Percentiles rank a stretch among this genome's conserved stretches.
phyloP scores from a whole-genome alignment of 1,140 invertebrate genomes.

The Homarus americanus region DNA sequence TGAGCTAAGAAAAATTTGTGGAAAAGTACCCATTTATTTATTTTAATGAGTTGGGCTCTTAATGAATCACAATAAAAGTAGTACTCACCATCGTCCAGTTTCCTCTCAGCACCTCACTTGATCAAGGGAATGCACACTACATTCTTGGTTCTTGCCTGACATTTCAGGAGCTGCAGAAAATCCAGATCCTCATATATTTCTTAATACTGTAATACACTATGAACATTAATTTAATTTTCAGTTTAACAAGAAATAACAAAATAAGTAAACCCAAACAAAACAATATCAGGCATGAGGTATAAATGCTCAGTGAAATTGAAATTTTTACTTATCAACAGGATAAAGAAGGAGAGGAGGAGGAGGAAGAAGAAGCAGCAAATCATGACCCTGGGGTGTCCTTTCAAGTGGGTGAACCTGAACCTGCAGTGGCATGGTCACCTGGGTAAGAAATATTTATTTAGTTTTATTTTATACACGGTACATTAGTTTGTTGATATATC shows the following conservation, averaged over 20 bases:
- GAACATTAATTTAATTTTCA: background rate
- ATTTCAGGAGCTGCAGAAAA: no score
- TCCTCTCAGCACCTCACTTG: no score
- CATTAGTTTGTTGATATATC: no score
- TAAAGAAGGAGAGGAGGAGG: constrained; percentile 20
- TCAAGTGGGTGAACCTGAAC: constrained; percentile 34
- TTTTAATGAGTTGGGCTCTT: no score
- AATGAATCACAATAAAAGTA: no score
- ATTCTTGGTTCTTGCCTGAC: no score
- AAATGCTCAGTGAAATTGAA: background rate
- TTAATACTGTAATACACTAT: background rate
- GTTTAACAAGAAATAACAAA: background rate
- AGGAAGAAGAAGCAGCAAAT: background rate
- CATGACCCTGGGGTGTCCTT: background rate
- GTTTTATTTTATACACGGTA: background rate
- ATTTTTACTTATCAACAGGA: background rate
- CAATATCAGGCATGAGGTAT: no score
- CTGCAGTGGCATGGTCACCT: background rate
- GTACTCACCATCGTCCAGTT: no score
- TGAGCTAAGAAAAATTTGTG: no score
- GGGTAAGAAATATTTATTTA: constrained; percentile 22
- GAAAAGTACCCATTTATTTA: no score
- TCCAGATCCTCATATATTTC: no score
- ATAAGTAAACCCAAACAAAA: background rate
- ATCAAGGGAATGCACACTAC: no score